These are phyloP conservation scores for Yponomeuta cagnagella DNA, from an alignment of 2,888 invertebrate genomes.

Conservation along the genomic window DNA sequence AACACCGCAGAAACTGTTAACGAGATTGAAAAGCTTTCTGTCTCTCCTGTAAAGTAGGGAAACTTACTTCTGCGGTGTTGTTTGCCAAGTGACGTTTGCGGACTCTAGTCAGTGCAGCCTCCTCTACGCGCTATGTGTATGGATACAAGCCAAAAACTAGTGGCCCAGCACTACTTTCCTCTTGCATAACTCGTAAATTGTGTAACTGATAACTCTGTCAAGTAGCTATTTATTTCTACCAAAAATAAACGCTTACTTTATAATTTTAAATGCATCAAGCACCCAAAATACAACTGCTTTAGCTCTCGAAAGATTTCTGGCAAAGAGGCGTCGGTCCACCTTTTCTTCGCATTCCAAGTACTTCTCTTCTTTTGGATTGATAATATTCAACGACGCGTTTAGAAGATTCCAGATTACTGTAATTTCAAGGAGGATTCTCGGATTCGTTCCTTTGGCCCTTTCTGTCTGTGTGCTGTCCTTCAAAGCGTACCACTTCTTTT, in stretches of 20 bases:
- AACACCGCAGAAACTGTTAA: too few species aligned
- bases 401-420: constrained; percentile 92
- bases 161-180: too few species aligned
- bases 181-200: too few species aligned
- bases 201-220: too few species aligned
- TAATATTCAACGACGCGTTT: constrained; percentile 87
- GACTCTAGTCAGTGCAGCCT: too few species aligned
- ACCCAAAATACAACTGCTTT: constrained; percentile 88
- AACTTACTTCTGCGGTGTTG: too few species aligned
- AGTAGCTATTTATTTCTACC: too few species aligned
- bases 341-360: constrained; percentile 91
- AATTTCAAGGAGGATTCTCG: constrained; percentile 91
- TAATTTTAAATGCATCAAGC: constrained; percentile 85
- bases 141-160: too few species aligned
- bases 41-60: too few species aligned
- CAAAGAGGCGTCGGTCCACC: constrained; percentile 93
- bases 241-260: constrained; percentile 80
- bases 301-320: constrained; percentile 90
- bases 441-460: constrained; percentile 90
- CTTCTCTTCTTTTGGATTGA: constrained; percentile 95
- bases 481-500: constrained; percentile 94
- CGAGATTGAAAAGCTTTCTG: too few species aligned
- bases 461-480: constrained; percentile 92
- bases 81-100: too few species aligned
- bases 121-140: too few species aligned